Percentiles rank a stretch among this genome's conserved stretches.
phyloP scores from a whole-genome alignment of 53 echinoderm and acorn worm genomes.

The Luidia sarsii region DNA sequence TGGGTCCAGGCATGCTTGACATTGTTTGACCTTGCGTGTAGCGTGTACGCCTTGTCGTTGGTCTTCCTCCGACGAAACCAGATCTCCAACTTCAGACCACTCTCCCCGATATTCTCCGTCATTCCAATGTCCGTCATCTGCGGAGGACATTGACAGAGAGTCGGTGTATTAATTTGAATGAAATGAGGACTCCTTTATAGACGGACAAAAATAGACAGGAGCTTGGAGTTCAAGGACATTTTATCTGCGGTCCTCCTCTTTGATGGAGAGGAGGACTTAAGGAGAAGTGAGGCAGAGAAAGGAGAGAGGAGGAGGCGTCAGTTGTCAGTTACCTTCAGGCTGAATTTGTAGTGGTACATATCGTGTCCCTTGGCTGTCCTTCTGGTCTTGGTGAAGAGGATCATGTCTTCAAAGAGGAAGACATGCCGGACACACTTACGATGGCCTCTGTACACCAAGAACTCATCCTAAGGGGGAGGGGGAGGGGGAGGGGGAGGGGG shows the following conservation, averaged over 20 bases:
- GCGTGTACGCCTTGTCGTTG: constrained; percentile 79
- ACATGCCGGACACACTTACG: constrained; percentile 86
- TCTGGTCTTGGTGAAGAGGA: constrained; percentile 81
- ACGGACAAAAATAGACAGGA: too few relatives aligned
- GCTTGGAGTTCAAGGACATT: too few relatives aligned
- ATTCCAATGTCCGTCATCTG: constrained; percentile 94
- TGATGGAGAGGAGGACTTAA: too few relatives aligned
- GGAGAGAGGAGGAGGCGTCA: too few relatives aligned
- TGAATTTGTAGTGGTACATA: constrained; percentile 86
- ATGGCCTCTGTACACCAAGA: constrained; percentile 84
- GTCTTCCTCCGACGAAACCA: constrained; percentile 78
- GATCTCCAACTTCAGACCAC: constrained; percentile 82
- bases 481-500: too few relatives aligned
- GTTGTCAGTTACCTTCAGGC: constrained; percentile 82
- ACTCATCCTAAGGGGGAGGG: constrained; percentile 74
- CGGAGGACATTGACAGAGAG: too few relatives aligned
- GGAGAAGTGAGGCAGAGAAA: too few relatives aligned
- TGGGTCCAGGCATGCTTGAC: constrained; percentile 79
- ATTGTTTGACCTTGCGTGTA: constrained; percentile 65
- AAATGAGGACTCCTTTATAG: too few relatives aligned
- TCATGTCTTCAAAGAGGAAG: constrained; percentile 89
- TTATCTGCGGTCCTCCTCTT: too few relatives aligned
- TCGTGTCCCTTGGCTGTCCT: constrained; percentile 75
- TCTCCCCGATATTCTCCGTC: constrained; percentile 92
- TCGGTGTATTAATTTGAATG: background rate